A percentile compares a stretch with the other conserved stretches of the same genome.
Evolutionary conservation across 1,140 invertebrate genomes (phyloP).

Genomic region (Penaeus indicus): DNA sequence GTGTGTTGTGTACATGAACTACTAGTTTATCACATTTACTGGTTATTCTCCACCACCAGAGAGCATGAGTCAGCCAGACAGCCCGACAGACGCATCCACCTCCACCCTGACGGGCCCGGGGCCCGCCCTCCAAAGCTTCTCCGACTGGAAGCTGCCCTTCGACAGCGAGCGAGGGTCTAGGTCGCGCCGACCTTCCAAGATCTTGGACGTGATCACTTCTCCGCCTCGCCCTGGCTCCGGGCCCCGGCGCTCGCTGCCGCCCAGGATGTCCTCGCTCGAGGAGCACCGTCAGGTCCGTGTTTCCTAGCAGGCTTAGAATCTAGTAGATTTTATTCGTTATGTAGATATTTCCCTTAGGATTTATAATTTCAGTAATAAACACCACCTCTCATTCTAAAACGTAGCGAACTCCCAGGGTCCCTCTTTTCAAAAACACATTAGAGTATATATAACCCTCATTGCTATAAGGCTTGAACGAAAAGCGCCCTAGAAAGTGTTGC

Average conservation of each 20-base stretch:
- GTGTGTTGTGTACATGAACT: not conserved
- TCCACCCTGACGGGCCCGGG: constrained; percentile 28
- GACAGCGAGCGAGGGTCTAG: constrained; percentile 33
- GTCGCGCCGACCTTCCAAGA: constrained; percentile 42
- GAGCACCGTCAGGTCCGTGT: constrained; percentile 58
- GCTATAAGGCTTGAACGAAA: not conserved
- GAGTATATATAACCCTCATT: not conserved
- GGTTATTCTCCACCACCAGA: not conserved
- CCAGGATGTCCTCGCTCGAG: constrained; percentile 64
- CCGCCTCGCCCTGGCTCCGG: constrained; percentile 31
- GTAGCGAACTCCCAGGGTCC: not conserved
- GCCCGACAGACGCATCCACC: constrained; percentile 51
- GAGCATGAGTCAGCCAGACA: constrained; percentile 49
- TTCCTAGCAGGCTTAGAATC: not conserved
- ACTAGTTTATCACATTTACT: not conserved
- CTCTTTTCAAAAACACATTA: not conserved
- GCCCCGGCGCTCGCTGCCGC: constrained; percentile 47
- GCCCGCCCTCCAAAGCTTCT: not conserved
- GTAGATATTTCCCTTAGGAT: not conserved
- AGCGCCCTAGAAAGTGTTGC: not conserved
- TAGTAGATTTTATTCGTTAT: not conserved
- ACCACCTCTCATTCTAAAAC: not conserved
- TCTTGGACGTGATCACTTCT: constrained; percentile 48
- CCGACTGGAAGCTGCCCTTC: constrained; percentile 21
- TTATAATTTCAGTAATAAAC: no score